Base-by-base conservation (phyloP, 2,888 invertebrate species). In the Lordiphosa andalusiaca region DNA sequence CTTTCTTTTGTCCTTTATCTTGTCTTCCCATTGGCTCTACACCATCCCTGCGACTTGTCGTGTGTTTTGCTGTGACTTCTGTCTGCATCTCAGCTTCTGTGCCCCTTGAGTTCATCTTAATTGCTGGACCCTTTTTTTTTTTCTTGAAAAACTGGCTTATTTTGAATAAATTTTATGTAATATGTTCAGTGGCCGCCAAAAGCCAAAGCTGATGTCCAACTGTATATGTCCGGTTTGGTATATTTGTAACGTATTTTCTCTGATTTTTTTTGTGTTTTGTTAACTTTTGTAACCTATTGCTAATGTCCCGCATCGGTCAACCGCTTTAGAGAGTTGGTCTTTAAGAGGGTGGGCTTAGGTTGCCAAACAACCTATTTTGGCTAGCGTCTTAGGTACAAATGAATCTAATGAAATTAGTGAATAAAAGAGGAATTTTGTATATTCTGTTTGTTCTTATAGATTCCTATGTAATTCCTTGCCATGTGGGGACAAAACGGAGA, bases 61-160 rank as follows among this genome's bases (percentile, higher is more conserved):
- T 42, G 7, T 16, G 16, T 61, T 48, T 61, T 63, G 46, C 44
- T 39, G 23, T 80, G 83, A 76, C 76, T 75, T 68, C 66, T 82
- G 69, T 80, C 76, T 68, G 53, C 83, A 52, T 39, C 64, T 52
- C 71, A 68, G 69, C 70, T 67, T 72, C 76, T 50, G 19, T 36
- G 37, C 10, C 49, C 48, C 53, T 46, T 21, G 46, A 60, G 73
- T 62, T 84, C 67, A 67, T 38, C 62, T 61, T 75, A 81, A 77
- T 77, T 75, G 49, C 58, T 63, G 63, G 49, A 60, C 58, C 57
- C 53, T 10, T 35, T 21, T 41, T 38, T 38, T 47, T 41, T 38
- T 38, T 47, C 13, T 9, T 41, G 12, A 3, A 63, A 69, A 83
- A 80, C 72, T 53, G 69, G 83, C 61, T 46, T 16, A 64, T 69